Evolutionary conservation across 2,797 vertebrate species (phyloP), one percentile per base, ranked within the genome.

Genomic region (Amazona ochrocephala): DNA sequence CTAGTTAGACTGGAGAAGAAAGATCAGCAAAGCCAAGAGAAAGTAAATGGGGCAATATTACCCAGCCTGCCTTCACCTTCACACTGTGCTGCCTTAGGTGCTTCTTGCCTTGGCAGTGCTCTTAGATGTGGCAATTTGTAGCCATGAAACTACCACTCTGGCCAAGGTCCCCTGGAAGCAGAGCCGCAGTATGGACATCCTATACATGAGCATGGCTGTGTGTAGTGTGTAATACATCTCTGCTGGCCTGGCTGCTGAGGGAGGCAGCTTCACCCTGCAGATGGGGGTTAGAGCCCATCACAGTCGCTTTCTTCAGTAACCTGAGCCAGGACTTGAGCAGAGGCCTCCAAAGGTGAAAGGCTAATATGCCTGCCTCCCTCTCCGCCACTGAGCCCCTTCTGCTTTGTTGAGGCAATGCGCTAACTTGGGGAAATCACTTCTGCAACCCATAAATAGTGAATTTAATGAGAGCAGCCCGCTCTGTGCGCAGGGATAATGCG

Each of bases 331-430:
- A 27, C 64, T 78, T 78, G 83, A 85, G 94, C 71, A 0, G 8
- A 60, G 74, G 73, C 67, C 71, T 90, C 61, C 60, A 51, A 86
- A 85, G 89, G 94, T 74, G 94, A 87, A 95, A 95, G 92, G 94
- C 79, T 87, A 84, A 87, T 37, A 3, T 7, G 0, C 47, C 34
- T 4, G 3, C 64, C 81, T 87, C 68, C 66, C 39, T 85, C 54
- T 44, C 30, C 30, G 80, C 81, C 88, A 64, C 82, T 2, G 90
- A 94, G 77, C 73, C 73, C 32, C 44, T 19, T 84, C 37, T 1
- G 83, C 87, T 95, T 89, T 90, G 92, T 89, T 58, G 66, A 88
- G 91, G 58, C 1, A 1, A 50, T 15, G 82, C 22, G 4, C 62
- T 30, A 8, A 61, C 54, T 90, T 89, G 34, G 86, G 61, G 75